Evolutionary conservation across 1,140 invertebrate species (phyloP).

Genomic region (Sipha flava): DNA sequence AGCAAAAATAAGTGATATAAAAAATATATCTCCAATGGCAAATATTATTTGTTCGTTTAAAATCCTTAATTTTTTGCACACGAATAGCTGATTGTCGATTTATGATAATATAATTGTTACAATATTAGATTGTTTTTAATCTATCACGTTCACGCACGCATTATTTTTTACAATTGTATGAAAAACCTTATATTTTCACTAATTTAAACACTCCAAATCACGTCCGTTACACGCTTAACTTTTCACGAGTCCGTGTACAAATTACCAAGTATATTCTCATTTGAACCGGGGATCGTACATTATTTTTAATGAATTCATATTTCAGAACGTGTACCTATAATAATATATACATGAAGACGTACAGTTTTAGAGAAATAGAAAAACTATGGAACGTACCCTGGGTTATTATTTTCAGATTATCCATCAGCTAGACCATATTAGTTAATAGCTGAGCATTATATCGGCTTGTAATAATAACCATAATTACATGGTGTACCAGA

Average conservation of each 20-base stretch:
- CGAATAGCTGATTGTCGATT: too few relatives aligned
- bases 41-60: too few relatives aligned
- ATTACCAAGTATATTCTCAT: background rate
- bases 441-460: background rate
- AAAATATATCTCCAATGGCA: too few relatives aligned
- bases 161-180: too few relatives aligned
- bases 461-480: background rate
- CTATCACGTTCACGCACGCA: background rate
- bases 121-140: background rate
- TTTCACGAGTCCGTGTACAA: background rate
- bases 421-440: background rate
- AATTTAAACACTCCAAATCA: too few relatives aligned
- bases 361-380: background rate
- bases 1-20: too few relatives aligned
- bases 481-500: too few relatives aligned
- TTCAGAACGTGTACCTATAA: background rate
- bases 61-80: too few relatives aligned
- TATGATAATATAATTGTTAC: too few relatives aligned
- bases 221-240: background rate
- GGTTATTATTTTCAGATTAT: conserved; percentile 23
- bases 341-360: background rate
- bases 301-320: background rate
- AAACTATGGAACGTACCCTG: background rate
- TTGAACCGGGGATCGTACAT: background rate
- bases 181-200: too few relatives aligned